Conservation (phyloP, 2,113 vertebrate genomes). For the Periophthalmus modestus region DNA sequence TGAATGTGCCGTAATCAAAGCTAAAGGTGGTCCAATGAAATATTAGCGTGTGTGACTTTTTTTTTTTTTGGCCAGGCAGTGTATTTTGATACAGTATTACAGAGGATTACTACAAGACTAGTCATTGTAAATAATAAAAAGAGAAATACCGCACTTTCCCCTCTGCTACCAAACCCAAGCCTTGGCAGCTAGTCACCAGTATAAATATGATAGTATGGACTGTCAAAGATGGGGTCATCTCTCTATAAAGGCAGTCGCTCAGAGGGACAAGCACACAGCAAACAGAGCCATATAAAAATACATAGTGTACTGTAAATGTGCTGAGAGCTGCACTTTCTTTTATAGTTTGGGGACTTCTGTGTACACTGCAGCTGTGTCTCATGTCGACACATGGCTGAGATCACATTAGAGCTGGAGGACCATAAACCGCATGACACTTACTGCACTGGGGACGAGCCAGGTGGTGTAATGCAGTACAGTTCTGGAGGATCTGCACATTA, state of each 20-base stretch:
- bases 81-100: too few species aligned
- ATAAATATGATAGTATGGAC: background rate
- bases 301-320: background rate
- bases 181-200: background rate
- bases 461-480: too few species aligned
- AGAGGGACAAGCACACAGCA: background rate
- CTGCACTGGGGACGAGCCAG: background rate
- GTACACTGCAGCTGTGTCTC: background rate
- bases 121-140: background rate
- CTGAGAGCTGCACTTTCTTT: background rate
- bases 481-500: too few species aligned
- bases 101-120: background rate
- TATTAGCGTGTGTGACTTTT: too few species aligned
- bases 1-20: too few species aligned
- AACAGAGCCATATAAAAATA: background rate
- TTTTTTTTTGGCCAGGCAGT: too few species aligned
- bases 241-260: slow-evolving; percentile 14
- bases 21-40: too few species aligned
- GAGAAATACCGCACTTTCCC: background rate
- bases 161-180: background rate
- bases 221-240: background rate
- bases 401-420: background rate
- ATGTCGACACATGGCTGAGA: background rate
- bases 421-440: background rate
- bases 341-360: background rate